Evolutionary conservation across 2,113 vertebrate genomes (phyloP).

Genomic region (Piaya cayana): DNA sequence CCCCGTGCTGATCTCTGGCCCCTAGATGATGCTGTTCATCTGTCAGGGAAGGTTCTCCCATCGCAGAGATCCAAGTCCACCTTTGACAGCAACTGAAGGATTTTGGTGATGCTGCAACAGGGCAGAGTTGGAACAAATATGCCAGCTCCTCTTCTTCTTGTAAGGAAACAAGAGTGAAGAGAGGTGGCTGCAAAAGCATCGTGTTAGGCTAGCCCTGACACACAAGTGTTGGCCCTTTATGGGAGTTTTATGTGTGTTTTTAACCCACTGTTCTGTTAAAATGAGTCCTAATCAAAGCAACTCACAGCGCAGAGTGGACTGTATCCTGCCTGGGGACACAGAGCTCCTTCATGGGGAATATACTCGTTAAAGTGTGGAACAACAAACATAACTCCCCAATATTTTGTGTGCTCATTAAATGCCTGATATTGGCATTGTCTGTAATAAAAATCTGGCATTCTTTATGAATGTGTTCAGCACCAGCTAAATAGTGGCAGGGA

Average conservation of each 20-base stretch:
- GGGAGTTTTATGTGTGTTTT: constrained; percentile 16
- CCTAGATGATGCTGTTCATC: constrained; percentile 31
- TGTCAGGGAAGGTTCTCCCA: not conserved
- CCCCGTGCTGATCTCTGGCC: not conserved
- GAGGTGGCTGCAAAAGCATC: not conserved
- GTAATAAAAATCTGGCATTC: not conserved
- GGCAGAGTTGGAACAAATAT: not conserved
- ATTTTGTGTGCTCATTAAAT: not conserved
- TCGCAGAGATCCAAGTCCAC: not conserved
- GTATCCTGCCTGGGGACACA: not conserved
- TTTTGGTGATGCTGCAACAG: not conserved
- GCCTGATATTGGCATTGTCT: not conserved
- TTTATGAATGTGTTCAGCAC: not conserved
- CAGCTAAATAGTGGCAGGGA: not conserved
- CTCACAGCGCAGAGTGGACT: not conserved
- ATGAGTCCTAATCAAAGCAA: constrained; percentile 32
- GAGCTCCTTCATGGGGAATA: not conserved
- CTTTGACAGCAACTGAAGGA: rapidly evolving
- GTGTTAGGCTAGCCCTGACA: not conserved
- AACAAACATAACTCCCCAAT: constrained; percentile 12
- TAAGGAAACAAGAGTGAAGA: not conserved
- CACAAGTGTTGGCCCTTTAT: not conserved
- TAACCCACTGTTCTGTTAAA: constrained; percentile 35
- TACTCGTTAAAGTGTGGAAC: constrained; percentile 49
- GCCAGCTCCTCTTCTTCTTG: not conserved